phyloP scores from a whole-genome alignment of 2,113 vertebrate species.

The Zosterops hypoxanthus region DNA sequence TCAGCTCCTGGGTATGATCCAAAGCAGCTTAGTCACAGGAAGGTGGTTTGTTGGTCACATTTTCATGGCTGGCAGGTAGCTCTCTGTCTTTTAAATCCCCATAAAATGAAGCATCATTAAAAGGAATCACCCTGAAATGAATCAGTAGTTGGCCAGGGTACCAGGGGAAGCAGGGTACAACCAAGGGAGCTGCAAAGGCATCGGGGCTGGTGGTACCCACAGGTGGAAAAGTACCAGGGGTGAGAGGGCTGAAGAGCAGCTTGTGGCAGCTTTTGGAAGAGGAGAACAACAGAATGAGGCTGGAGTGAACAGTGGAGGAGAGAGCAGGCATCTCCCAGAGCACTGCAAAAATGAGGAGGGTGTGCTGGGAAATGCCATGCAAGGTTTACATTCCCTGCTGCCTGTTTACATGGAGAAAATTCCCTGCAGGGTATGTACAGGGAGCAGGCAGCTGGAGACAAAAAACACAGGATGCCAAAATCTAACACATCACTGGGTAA shows the following conservation, averaged over 20 bases:
- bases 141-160: background rate
- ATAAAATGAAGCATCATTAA: background rate
- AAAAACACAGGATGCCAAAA: background rate
- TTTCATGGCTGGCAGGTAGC: constrained; percentile 4
- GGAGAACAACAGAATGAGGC: background rate
- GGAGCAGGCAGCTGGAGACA: background rate
- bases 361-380: constrained; percentile 36
- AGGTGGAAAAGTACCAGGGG: background rate
- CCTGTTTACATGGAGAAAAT: constrained; percentile 43
- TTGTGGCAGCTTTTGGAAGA: background rate
- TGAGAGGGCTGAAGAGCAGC: background rate
- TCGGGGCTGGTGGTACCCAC: background rate
- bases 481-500: background rate
- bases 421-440: background rate
- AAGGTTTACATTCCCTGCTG: constrained; percentile 42
- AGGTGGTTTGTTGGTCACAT: constrained; percentile 6
- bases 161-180: background rate
- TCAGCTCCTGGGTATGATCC: constrained; percentile 40
- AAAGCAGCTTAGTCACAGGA: constrained; percentile 44
- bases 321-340: background rate
- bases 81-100: background rate
- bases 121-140: background rate
- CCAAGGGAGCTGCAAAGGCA: background rate
- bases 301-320: background rate
- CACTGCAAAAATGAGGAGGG: background rate